These are phyloP conservation scores for Microchirus variegatus DNA, from an alignment of 2,797 vertebrate genomes.

Conservation along the genomic window DNA sequence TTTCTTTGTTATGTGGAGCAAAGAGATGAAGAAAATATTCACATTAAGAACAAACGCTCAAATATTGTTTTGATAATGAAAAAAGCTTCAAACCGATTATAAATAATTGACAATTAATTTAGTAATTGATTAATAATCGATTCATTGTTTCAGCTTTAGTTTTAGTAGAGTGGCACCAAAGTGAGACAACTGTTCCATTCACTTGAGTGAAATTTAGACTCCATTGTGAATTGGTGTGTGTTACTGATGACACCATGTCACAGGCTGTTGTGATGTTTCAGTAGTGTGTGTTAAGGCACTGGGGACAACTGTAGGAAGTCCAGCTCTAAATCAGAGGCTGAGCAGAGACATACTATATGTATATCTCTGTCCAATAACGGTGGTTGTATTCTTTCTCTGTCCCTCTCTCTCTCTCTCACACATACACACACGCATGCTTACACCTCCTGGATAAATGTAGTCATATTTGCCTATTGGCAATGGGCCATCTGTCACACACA, in stretches of 20 bases:
- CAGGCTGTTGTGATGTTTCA: slow-evolving; percentile 19
- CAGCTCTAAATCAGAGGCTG: slow-evolving; percentile 36
- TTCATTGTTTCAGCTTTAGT: too few relatives aligned
- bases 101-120: too few relatives aligned
- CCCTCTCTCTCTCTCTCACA: slow-evolving; percentile 23
- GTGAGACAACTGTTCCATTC: not conserved
- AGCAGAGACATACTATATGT: slow-evolving; percentile 35
- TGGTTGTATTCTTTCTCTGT: slow-evolving; percentile 30
- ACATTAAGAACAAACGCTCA: too few relatives aligned
- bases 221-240: not conserved
- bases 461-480: slow-evolving; percentile 77
- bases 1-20: too few relatives aligned
- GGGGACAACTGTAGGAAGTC: slow-evolving; percentile 15
- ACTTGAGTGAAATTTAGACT: not conserved
- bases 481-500: slow-evolving; percentile 80
- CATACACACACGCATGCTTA: slow-evolving; percentile 38
- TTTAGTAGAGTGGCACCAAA: too few relatives aligned
- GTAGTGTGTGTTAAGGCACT: slow-evolving; percentile 16
- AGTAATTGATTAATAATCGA: too few relatives aligned
- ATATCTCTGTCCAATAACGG: slow-evolving; percentile 40
- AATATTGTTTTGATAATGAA: too few relatives aligned
- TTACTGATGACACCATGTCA: not conserved
- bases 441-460: slow-evolving; percentile 74
- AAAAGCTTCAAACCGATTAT: too few relatives aligned
- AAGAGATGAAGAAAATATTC: too few relatives aligned